Evolutionary conservation across 2,888 invertebrate genomes (phyloP).

Genomic region (Dryomyza anilis): DNA sequence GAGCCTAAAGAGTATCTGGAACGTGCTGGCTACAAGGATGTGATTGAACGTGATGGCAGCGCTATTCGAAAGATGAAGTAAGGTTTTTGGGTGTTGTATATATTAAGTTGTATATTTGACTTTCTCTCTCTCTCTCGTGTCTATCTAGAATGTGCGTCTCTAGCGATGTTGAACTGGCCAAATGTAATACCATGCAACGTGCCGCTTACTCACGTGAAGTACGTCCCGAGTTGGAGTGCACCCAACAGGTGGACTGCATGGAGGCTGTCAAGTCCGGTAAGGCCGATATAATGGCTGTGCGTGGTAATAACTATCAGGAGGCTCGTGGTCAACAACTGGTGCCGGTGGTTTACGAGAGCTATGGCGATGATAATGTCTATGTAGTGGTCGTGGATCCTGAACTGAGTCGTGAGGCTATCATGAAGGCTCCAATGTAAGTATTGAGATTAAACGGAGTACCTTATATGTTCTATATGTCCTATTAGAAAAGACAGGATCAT

Average conservation of each 20-base stretch:
- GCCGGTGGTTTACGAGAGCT: conserved; percentile 55
- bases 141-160: conserved; percentile 69
- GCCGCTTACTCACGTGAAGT: conserved; percentile 80
- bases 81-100: conserved; percentile 11
- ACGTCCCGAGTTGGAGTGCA: conserved; percentile 80
- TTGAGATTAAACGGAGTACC: too few species aligned
- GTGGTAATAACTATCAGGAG: conserved; percentile 44
- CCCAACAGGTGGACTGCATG: conserved; percentile 65
- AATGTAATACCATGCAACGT: conserved; percentile 74
- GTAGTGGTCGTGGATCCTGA: conserved; percentile 56
- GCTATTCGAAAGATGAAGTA: conserved; percentile 68
- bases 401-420: conserved; percentile 44
- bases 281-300: conserved; percentile 50
- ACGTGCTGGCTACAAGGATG: conserved; percentile 72
- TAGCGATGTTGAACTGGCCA: conserved; percentile 70
- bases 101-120: neutral
- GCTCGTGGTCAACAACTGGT: conserved; percentile 47
- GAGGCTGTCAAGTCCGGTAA: conserved; percentile 46
- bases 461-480: too few species aligned
- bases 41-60: conserved; percentile 75
- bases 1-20: conserved; percentile 67
- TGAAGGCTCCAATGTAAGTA: conserved; percentile 54
- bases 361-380: conserved; percentile 46
- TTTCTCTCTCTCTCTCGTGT: neutral
- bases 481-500: too few species aligned